These are phyloP conservation scores for Apamea crenata DNA, from an alignment of 2,888 invertebrate genomes.

Conservation along the genomic window DNA sequence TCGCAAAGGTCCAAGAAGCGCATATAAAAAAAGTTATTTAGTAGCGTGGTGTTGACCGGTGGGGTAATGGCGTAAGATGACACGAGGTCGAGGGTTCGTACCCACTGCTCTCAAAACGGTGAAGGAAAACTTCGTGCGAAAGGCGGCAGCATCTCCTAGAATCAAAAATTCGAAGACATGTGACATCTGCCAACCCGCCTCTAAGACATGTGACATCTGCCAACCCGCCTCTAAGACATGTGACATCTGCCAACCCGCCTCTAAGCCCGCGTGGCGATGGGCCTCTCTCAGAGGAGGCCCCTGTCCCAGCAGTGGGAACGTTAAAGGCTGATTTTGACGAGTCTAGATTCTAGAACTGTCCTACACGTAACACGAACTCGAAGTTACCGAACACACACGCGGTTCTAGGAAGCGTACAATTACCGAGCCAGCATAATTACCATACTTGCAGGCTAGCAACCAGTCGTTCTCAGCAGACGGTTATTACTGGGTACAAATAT, in stretches of 20 bases:
- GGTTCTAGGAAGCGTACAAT: constrained; percentile 27
- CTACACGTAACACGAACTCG: background rate
- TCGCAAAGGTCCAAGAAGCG: background rate
- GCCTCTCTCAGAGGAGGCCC: too few species aligned
- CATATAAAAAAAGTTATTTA: background rate
- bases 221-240: background rate
- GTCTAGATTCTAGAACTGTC: constrained; percentile 14
- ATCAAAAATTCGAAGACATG: background rate
- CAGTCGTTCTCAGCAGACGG: background rate
- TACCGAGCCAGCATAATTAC: constrained; percentile 11
- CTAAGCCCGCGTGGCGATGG: too few species aligned
- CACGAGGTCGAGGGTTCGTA: too few species aligned
- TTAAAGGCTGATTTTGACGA: too few species aligned
- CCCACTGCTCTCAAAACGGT: too few species aligned
- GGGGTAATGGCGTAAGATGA: too few species aligned
- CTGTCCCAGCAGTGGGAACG: too few species aligned
- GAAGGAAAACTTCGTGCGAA: too few species aligned
- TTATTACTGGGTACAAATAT: background rate
- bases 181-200: background rate
- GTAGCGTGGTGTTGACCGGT: too few species aligned
- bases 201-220: background rate
- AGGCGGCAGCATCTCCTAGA: background rate
- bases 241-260: background rate
- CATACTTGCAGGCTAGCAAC: background rate
- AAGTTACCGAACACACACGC: background rate